phyloP scores from a whole-genome alignment of 2,888 invertebrate genomes.

The Malacosoma neustria region DNA sequence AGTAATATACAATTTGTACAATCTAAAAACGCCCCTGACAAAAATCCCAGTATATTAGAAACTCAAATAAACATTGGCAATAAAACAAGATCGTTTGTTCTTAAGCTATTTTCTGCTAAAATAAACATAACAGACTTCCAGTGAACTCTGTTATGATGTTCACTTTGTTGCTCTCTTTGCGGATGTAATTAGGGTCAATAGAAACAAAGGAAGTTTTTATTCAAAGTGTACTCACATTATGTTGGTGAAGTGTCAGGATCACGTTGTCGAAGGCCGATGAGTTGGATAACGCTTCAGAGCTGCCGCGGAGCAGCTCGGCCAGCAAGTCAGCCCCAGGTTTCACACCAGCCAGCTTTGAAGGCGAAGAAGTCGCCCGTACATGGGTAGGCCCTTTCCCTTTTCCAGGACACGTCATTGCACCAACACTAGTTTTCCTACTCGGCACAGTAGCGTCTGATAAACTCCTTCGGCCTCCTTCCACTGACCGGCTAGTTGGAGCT shows the following conservation, averaged over 20 bases:
- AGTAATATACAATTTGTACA: slow-evolving; percentile 1
- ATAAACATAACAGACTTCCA: slow-evolving; percentile 50
- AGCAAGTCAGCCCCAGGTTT: slow-evolving; percentile 76
- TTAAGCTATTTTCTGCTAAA: slow-evolving; percentile 48
- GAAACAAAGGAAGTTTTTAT: slow-evolving; percentile 22
- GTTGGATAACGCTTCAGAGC: slow-evolving; percentile 84
- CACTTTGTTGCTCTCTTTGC: slow-evolving; percentile 40
- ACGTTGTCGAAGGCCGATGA: slow-evolving; percentile 70
- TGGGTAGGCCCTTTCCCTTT: slow-evolving; percentile 75
- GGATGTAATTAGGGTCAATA: slow-evolving; percentile 36
- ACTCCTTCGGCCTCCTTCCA: slow-evolving; percentile 70
- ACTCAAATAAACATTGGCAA: slow-evolving; percentile 47
- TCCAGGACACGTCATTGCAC: slow-evolving; percentile 49
- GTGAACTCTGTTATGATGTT: slow-evolving; percentile 16
- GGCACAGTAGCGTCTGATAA: slow-evolving; percentile 68
- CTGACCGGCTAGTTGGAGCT: slow-evolving; percentile 65
- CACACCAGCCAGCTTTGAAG: slow-evolving; percentile 82
- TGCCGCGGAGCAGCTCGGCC: slow-evolving; percentile 85
- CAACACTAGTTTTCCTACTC: slow-evolving; percentile 77
- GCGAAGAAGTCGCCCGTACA: slow-evolving; percentile 86
- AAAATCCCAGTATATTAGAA: slow-evolving; percentile 33
- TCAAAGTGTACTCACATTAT: slow-evolving; percentile 56
- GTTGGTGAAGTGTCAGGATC: slow-evolving; percentile 63
- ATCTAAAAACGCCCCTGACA: slow-evolving; percentile 23
- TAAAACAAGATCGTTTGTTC: slow-evolving; percentile 44